Conservation (phyloP, 2,797 vertebrate species). For the Enteromius paludinosus region DNA sequence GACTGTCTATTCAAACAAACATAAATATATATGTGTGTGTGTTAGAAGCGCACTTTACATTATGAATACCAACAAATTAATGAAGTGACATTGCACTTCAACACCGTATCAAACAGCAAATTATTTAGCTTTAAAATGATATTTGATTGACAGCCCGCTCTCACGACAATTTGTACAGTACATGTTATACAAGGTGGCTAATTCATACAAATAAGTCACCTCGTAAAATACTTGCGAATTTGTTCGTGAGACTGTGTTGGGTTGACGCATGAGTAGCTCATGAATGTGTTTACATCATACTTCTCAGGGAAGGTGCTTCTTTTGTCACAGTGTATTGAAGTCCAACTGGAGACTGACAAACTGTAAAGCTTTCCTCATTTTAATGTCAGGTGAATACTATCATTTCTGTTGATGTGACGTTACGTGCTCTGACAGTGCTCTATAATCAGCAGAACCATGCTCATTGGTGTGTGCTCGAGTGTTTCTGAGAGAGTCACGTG, state of each 20-base stretch:
- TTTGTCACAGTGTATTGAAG: slow-evolving; percentile 44
- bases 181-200: no score
- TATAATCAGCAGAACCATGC: slow-evolving; percentile 5
- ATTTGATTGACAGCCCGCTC: not conserved
- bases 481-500: not conserved
- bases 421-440: not conserved
- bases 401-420: not conserved
- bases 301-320: slow-evolving; percentile 53
- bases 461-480: not conserved
- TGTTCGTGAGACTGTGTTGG: no score
- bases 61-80: not conserved
- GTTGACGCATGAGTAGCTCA: not conserved
- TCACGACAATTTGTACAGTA: no score
- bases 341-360: slow-evolving; percentile 47
- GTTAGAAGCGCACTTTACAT: not conserved
- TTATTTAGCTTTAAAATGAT: slow-evolving; percentile 33
- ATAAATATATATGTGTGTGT: not conserved
- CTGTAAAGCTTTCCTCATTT: slow-evolving; percentile 49
- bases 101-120: not conserved
- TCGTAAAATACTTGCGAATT: no score
- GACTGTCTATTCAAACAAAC: not conserved
- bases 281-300: slow-evolving; percentile 29
- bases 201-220: no score
- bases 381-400: slow-evolving; percentile 21
- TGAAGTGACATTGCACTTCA: not conserved